Evolutionary conservation across 2,888 invertebrate species (phyloP), one percentile per base, ranked within the genome.

Genomic region (Andricus quercusramuli): DNA sequence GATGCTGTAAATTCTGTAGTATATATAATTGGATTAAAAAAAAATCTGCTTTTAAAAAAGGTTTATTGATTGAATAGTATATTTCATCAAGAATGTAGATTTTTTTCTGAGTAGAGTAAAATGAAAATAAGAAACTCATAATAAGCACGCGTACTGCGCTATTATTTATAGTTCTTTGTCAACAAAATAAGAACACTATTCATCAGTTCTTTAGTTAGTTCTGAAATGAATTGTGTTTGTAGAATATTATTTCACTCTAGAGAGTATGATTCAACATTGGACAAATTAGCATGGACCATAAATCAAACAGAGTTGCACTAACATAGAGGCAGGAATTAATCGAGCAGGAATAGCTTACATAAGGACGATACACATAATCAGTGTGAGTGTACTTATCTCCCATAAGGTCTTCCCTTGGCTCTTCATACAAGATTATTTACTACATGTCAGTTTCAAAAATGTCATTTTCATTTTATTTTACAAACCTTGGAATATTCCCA

Each of bases 341-440:
- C 74, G 74, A 74, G 74, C 56, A 37, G 56, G 51, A 37, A 74
- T 74, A 32, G 51, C 59, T 59, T 74, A 37, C 74, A 74, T 59
- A 37, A 56, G 32, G 74, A 74, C 32, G 74, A 74, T 74, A 74
- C n/a, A 74, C 56, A 74, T 74, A 74, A 74, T 74, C 56, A 74
- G 37, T 74, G 51, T 25, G 32, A 32, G 51, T 59, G 22, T 32
- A 74, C 22, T 51, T 13, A 22, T 37, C 56, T 59, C 74, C 17
- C 5, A 22, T 59, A 32, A 74, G 56, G 56, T 51, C 56, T 74
- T 59, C 6, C 37, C 32, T 37, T 29, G 20, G 29, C 11, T 51
- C 29, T 25, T 70, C 9, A 70, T 29, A 11, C 0, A 3, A 25
- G 29, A 29, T 59, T 59, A 22, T 59, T 11, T 4, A 4, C 59